A percentile compares a stretch with the other conserved stretches of the same genome.
These are phyloP conservation scores for Fopius arisanus DNA, from an alignment of 1,140 invertebrate species.

Conservation along the genomic window DNA sequence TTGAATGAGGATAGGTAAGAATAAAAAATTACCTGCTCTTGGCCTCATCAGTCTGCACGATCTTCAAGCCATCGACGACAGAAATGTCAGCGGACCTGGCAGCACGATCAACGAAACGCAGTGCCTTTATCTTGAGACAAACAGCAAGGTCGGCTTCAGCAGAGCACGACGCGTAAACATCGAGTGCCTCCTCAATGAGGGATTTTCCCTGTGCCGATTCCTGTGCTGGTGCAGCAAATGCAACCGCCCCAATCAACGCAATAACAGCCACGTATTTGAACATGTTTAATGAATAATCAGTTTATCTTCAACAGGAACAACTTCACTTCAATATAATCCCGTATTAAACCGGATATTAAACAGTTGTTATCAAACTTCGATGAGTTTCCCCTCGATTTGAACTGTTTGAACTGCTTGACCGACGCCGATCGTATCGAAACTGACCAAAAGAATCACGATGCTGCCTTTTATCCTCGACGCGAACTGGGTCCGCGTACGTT, in stretches of 20 bases:
- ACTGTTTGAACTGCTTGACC: slow-evolving; percentile 42
- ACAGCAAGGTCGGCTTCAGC: slow-evolving; percentile 74
- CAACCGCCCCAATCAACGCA: slow-evolving; percentile 63
- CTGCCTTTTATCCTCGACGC: slow-evolving; percentile 66
- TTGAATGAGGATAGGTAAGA: background rate
- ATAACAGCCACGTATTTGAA: slow-evolving; percentile 69
- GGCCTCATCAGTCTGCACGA: slow-evolving; percentile 71
- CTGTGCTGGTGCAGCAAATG: slow-evolving; percentile 66
- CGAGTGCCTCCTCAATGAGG: slow-evolving; percentile 61
- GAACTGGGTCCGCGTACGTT: slow-evolving; percentile 66
- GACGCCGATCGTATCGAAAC: slow-evolving; percentile 63
- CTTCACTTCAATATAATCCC: slow-evolving; percentile 16
- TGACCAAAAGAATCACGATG: slow-evolving; percentile 65
- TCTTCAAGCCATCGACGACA: slow-evolving; percentile 73
- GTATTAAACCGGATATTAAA: background rate
- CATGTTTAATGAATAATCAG: slow-evolving; percentile 44
- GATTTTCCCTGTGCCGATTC: slow-evolving; percentile 41
- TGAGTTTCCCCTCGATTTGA: background rate
- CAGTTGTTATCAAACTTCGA: background rate
- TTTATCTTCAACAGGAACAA: slow-evolving; percentile 20
- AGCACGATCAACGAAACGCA: slow-evolving; percentile 57
- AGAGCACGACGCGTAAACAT: slow-evolving; percentile 69
- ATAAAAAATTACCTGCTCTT: slow-evolving; percentile 55
- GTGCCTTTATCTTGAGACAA: slow-evolving; percentile 72
- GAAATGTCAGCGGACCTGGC: slow-evolving; percentile 62